Evolutionary conservation across 2,888 invertebrate species (phyloP).

Genomic region (Anoplius nigerrimus): DNA sequence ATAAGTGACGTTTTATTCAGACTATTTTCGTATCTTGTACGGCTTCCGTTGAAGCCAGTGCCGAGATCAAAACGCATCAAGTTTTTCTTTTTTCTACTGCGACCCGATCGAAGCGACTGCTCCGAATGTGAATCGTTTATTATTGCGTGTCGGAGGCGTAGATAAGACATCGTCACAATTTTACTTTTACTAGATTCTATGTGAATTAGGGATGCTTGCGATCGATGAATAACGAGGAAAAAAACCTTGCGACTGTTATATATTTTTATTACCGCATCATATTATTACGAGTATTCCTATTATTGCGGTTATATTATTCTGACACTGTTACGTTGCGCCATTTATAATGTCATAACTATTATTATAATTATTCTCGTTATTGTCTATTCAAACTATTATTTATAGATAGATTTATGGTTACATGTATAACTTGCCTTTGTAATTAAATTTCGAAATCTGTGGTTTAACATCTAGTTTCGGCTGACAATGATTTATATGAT

Average conservation of each 20-base stretch:
- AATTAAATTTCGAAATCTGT: conserved; percentile 31
- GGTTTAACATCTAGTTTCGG: conserved; percentile 28
- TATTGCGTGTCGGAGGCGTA: conserved; percentile 53
- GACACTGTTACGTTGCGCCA: conserved; percentile 30
- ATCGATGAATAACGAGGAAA: conserved; percentile 33
- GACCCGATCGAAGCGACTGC: conserved; percentile 30
- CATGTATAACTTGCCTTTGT: conserved; percentile 33
- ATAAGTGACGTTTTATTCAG: conserved; percentile 38
- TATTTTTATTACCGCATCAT: conserved; percentile 20
- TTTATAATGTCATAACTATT: conserved; percentile 38
- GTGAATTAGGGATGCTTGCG: conserved; percentile 36
- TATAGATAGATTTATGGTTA: conserved; percentile 32
- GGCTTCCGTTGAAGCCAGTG: conserved; percentile 33
- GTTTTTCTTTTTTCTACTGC: conserved; percentile 39
- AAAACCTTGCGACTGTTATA: conserved; percentile 31
- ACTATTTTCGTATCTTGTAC: conserved; percentile 53
- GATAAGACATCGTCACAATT: conserved; percentile 46
- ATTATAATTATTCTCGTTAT: conserved; percentile 16
- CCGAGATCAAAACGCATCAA: conserved; percentile 43
- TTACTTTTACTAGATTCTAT: conserved; percentile 39
- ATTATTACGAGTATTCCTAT: conserved; percentile 46
- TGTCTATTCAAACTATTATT: conserved; percentile 37
- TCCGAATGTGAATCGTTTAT: conserved; percentile 50
- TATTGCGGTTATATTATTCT: conserved; percentile 32
- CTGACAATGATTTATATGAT: conserved; percentile 53